These are phyloP conservation scores for Apostichopus leukothele DNA, from an alignment of 53 echinoderm and acorn worm species.

Conservation along the genomic window DNA sequence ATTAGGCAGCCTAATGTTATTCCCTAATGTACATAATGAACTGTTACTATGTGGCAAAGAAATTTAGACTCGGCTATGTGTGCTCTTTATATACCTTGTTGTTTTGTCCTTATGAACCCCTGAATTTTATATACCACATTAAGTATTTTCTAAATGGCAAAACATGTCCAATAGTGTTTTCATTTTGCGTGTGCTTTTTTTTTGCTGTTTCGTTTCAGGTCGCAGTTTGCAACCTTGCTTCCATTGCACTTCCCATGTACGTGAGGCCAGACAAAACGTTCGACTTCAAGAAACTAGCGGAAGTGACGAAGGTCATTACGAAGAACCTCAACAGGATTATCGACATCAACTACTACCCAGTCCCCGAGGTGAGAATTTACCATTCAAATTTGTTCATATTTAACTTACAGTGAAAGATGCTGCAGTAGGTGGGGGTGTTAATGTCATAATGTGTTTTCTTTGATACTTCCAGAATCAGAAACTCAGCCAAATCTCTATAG, in stretches of 20 bases:
- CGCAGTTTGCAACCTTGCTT: constrained; percentile 95
- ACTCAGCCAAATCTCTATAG: too few species aligned
- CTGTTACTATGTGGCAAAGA: too few species aligned
- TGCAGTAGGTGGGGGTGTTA: too few species aligned
- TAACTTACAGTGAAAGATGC: too few species aligned
- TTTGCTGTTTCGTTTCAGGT: constrained; percentile 58
- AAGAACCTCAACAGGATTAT: constrained; percentile 90
- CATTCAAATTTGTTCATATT: too few species aligned
- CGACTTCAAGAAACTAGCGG: constrained; percentile 82
- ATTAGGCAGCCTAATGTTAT: too few species aligned
- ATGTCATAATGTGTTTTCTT: too few species aligned
- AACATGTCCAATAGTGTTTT: not conserved
- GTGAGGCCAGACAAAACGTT: constrained; percentile 72
- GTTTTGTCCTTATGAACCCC: too few species aligned
- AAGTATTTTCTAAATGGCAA: not conserved
- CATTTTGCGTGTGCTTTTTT: not conserved
- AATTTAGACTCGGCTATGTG: too few species aligned
- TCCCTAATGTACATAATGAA: too few species aligned
- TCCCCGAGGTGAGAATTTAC: constrained; percentile 69
- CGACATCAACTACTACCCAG: constrained; percentile 92
- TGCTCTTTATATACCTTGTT: too few species aligned
- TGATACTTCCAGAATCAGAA: too few species aligned
- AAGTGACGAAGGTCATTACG: constrained; percentile 87
- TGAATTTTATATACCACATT: not conserved
- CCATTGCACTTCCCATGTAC: constrained; percentile 85